Percentiles rank a stretch among this genome's conserved stretches.
Conservation (phyloP, 2,888 invertebrate genomes). For the Nycteola revayana region DNA sequence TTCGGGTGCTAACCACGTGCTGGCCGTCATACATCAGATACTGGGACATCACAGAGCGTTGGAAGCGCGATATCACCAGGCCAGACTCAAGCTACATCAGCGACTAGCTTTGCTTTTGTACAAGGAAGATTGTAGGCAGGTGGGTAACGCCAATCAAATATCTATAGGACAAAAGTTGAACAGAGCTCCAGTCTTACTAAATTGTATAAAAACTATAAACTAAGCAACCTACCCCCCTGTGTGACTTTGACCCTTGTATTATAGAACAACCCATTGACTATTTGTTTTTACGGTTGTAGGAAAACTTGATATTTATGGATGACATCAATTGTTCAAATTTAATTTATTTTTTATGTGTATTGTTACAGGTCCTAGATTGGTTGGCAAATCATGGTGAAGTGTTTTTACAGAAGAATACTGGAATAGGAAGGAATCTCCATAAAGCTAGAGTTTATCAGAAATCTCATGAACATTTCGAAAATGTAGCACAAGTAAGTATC, state of each 20-base stretch:
- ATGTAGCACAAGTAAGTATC: conserved; percentile 95
- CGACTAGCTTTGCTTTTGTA: conserved; percentile 94
- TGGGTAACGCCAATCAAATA: conserved; percentile 40
- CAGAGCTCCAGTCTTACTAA: too few species aligned
- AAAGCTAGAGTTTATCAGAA: conserved; percentile 98
- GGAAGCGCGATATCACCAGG: conserved; percentile 97
- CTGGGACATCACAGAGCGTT: conserved; percentile 96
- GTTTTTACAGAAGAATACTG: conserved; percentile 97
- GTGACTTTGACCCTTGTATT: too few species aligned
- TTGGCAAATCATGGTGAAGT: conserved; percentile 98
- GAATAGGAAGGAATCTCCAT: conserved; percentile 96
- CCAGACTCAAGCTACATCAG: conserved; percentile 97
- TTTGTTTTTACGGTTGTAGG: too few species aligned
- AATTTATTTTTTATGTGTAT: too few species aligned
- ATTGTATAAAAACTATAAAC: too few species aligned
- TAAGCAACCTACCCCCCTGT: too few species aligned
- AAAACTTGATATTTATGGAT: too few species aligned
- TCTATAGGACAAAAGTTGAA: not conserved
- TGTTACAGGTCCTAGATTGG: conserved; percentile 94
- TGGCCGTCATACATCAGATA: conserved; percentile 98
- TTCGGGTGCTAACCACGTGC: conserved; percentile 97
- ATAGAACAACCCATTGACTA: too few species aligned
- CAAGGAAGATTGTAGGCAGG: conserved; percentile 98
- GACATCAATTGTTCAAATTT: too few species aligned
- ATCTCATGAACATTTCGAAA: conserved; percentile 99